Evolutionary conservation across 2,888 invertebrate genomes (phyloP), one percentile per base, ranked within the genome.

Genomic region (Phlogophora meticulosa): DNA sequence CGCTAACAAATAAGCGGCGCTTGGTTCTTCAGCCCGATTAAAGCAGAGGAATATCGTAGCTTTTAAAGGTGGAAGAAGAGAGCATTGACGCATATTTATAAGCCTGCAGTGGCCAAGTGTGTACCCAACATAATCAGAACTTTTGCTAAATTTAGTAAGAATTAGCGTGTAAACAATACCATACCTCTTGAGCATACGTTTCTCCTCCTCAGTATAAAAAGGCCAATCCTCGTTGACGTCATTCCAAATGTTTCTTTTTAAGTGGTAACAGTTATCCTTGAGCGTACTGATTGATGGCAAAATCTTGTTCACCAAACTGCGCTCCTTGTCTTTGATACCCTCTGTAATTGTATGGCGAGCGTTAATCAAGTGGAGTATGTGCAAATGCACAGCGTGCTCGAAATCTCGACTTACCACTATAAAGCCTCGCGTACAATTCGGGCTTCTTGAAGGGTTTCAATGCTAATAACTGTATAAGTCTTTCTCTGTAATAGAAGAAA

Each of bases 201-300:
- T 97, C 91, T 99, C 99, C 88, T 98, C 98, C 85, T 99, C 98
- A 22, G 97, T 97, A 91, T 98, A 99, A 96, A 98, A 99, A 73
- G 98, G 98, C 99, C 99, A 99, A 90, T 98, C 98, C 88, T 98
- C 98, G 85, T 98, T 97, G 80, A 99, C 98, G 91, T 99, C 99
- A 90, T 98, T 98, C 98, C 98, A 99, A 87, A 98, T 96, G 88
- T 97, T 97, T 88, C 98, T 97, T 86, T 97, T 97, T 91, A 99
- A 96, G 89, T 98, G 97, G 96, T 98, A 99, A 89, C 97, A 97
- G 95, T 99, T 99, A 94, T 99, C 98, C 92, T 98, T 97, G 95
- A 98, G 96, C 80, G 95, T 96, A 83, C 98, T 97, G 83, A 99
- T 97, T 91, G 98, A 97, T 86, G 97, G 97, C 88, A 99, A 96